Percentiles rank a stretch among this genome's conserved stretches.
phyloP scores from a whole-genome alignment of 1,140 invertebrate species.

The Sycobia sp. region DNA sequence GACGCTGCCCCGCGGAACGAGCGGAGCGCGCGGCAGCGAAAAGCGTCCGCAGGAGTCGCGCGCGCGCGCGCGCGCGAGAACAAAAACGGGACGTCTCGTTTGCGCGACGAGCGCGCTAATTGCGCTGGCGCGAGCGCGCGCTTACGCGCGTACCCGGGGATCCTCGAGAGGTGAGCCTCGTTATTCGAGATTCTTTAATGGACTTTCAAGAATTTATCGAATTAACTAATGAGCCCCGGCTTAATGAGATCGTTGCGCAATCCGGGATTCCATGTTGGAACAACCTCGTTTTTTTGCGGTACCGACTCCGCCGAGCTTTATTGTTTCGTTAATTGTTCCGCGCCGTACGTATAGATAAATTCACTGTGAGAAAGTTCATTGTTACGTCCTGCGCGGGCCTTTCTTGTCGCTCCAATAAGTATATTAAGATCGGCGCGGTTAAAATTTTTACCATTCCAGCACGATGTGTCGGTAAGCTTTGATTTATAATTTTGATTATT shows the following conservation, averaged over 20 bases:
- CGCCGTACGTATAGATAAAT: neutral
- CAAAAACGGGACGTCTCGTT: conserved; percentile 15
- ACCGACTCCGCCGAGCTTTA: neutral
- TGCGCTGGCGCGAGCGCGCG: conserved; percentile 8
- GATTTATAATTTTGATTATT: too few relatives aligned
- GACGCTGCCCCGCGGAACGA: too few relatives aligned
- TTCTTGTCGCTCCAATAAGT: neutral
- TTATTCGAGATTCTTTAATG: conserved; percentile 22
- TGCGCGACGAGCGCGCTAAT: conserved; percentile 22
- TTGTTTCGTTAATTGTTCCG: conserved; percentile 14
- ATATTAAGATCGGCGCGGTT: neutral
- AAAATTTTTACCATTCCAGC: too few relatives aligned
- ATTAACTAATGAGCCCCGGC: conserved; percentile 33
- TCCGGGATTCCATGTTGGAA: conserved; percentile 11
- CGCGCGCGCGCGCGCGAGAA: neutral
- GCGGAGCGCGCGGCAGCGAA: too few relatives aligned
- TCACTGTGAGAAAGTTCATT: neutral
- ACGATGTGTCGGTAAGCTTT: too few relatives aligned
- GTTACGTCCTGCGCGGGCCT: neutral
- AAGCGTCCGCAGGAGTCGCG: neutral
- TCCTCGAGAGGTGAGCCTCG: neutral
- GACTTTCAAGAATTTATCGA: conserved; percentile 31
- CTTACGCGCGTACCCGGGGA: too few relatives aligned
- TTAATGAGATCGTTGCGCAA: conserved; percentile 29
- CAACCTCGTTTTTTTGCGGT: too few relatives aligned